These are phyloP conservation scores for Cepaea nemoralis DNA, from an alignment of 1,140 invertebrate genomes.

Conservation along the genomic window DNA sequence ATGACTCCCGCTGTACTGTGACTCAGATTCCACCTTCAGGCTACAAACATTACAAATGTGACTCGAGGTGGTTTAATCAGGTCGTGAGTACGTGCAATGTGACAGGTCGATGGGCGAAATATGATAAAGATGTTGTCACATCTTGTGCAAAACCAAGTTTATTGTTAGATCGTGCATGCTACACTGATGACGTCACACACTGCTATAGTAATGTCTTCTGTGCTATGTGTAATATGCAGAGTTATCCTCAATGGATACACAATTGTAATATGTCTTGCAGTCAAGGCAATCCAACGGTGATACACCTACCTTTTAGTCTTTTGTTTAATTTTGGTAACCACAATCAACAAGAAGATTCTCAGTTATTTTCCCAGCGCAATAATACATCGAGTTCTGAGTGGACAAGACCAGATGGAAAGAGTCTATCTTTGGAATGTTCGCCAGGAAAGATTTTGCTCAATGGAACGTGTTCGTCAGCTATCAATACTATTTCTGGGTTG, in stretches of 20 bases:
- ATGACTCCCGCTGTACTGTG: neutral
- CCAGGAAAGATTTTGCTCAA: too few relatives aligned
- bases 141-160: neutral
- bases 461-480: too few relatives aligned
- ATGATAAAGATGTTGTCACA: neutral
- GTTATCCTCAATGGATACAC: neutral
- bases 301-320: neutral
- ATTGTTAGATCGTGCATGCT: neutral
- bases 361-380: neutral
- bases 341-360: neutral
- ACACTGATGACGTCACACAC: neutral
- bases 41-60: neutral
- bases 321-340: neutral
- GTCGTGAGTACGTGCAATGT: too few relatives aligned
- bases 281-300: too few relatives aligned
- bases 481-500: too few relatives aligned
- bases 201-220: constrained; percentile 11
- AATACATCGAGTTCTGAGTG: neutral
- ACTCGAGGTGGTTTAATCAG: neutral
- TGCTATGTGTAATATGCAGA: neutral
- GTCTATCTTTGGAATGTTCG: neutral
- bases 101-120: neutral
- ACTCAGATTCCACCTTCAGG: neutral
- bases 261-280: too few relatives aligned
- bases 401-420: neutral